Conservation (phyloP, 1,140 invertebrate genomes). For the Lepidurus arcticus region DNA sequence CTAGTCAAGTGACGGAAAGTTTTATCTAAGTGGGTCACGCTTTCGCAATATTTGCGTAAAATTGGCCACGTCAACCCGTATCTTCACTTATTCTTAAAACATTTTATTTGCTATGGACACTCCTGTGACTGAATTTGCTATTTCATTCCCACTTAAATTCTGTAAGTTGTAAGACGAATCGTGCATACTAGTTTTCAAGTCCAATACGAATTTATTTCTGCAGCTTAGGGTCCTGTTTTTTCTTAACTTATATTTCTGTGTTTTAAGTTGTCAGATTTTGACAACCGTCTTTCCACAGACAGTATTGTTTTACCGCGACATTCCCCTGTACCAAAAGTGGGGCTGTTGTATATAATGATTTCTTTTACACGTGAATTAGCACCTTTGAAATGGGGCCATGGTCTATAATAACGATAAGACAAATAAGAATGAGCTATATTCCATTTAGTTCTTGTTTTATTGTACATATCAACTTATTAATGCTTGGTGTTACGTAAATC, state of each 20-base stretch:
- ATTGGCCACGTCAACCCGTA: background rate
- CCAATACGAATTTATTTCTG: background rate
- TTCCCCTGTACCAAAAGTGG: background rate
- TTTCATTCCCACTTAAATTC: background rate
- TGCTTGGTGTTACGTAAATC: background rate
- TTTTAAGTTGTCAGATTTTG: background rate
- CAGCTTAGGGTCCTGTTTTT: background rate
- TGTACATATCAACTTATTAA: background rate
- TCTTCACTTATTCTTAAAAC: background rate
- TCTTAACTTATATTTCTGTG: background rate
- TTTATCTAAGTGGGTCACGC: background rate
- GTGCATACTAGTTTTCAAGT: background rate
- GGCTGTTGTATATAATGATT: background rate
- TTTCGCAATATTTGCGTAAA: conserved; percentile 8
- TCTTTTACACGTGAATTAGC: background rate
- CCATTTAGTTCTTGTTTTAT: background rate
- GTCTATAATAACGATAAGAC: background rate
- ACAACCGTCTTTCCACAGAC: background rate
- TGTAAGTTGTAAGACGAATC: background rate
- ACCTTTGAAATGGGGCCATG: conserved; percentile 13
- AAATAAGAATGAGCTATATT: background rate
- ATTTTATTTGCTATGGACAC: background rate
- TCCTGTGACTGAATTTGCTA: background rate
- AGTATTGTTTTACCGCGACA: background rate
- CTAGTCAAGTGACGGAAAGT: background rate